Percentiles rank a stretch among this genome's conserved stretches.
Conservation (phyloP, 2,113 vertebrate genomes). For the Phaethon lepturus region DNA sequence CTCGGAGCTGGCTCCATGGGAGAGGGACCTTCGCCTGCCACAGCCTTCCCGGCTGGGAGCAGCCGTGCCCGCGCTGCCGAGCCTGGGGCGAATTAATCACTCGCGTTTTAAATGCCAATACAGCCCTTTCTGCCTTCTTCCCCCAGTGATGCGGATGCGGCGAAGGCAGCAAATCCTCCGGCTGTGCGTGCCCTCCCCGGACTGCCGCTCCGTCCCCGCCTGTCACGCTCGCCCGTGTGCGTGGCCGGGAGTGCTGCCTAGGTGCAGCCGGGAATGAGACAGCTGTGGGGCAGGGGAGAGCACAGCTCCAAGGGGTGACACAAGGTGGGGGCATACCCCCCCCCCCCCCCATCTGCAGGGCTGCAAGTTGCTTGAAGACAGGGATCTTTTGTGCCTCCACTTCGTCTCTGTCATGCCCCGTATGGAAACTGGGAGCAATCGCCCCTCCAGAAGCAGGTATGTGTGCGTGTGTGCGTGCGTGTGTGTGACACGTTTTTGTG, state of each 20-base stretch:
- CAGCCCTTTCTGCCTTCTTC: slow-evolving; percentile 53
- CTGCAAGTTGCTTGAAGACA: slow-evolving; percentile 25
- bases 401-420: slow-evolving; percentile 1
- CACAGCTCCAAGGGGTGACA: slow-evolving; percentile 29
- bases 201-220: slow-evolving; percentile 38
- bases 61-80: background rate
- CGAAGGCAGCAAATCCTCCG: slow-evolving; percentile 59
- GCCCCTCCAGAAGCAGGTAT: slow-evolving; percentile 54
- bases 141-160: slow-evolving; percentile 65
- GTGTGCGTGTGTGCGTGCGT: background rate
- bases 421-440: background rate
- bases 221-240: slow-evolving; percentile 38
- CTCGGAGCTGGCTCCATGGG: slow-evolving; percentile 31
- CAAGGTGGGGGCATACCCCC: slow-evolving; percentile 2
- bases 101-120: slow-evolving; percentile 39
- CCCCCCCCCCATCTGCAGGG: background rate
- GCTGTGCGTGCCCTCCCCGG: slow-evolving; percentile 33
- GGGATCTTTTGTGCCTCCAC: background rate
- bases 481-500: background rate
- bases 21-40: slow-evolving; percentile 7
- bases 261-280: slow-evolving; percentile 34
- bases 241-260: slow-evolving; percentile 36
- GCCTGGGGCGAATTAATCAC: slow-evolving; percentile 40
- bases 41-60: slow-evolving; percentile 27
- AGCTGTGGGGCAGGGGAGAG: slow-evolving; percentile 16